These are phyloP conservation scores for Danio kyathit DNA, from an alignment of 2,797 vertebrate genomes.

Conservation along the genomic window DNA sequence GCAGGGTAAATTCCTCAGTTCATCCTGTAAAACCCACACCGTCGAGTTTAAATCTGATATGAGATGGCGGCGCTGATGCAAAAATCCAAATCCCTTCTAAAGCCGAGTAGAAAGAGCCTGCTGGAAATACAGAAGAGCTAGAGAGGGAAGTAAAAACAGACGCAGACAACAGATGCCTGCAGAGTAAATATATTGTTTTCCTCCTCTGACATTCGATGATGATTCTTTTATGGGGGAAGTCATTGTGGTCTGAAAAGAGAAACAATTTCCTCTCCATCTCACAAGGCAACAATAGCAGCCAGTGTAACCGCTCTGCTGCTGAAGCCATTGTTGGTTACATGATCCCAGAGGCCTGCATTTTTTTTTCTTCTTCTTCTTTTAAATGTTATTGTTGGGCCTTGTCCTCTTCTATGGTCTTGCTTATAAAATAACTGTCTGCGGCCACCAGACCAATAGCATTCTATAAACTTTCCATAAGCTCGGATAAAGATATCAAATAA, in stretches of 20 bases:
- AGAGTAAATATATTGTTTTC: slow-evolving; percentile 62
- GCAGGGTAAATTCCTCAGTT: slow-evolving; percentile 68
- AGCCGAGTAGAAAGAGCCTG: slow-evolving; percentile 62
- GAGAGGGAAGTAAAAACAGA: slow-evolving; percentile 11
- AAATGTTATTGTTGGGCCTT: slow-evolving; percentile 11
- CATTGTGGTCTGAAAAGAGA: slow-evolving; percentile 67
- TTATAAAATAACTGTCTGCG: slow-evolving; percentile 3
- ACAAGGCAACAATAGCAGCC: slow-evolving; percentile 67
- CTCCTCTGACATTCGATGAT: slow-evolving; percentile 55
- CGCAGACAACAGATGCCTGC: slow-evolving; percentile 25
- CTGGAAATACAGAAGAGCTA: not conserved
- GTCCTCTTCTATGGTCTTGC: slow-evolving; percentile 11
- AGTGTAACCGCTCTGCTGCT: slow-evolving; percentile 25
- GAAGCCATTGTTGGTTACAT: slow-evolving; percentile 65
- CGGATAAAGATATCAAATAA: not conserved
- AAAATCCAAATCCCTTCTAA: slow-evolving; percentile 74
- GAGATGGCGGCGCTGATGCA: slow-evolving; percentile 75
- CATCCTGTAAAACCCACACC: slow-evolving; percentile 72
- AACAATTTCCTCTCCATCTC: slow-evolving; percentile 70
- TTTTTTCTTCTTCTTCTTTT: slow-evolving; percentile 29
- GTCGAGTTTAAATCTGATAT: slow-evolving; percentile 74
- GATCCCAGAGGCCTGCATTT: slow-evolving; percentile 37
- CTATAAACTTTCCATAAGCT: not conserved
- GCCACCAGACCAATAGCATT: not conserved
- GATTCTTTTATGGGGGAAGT: slow-evolving; percentile 58